Percentiles rank a stretch among this genome's conserved stretches.
phyloP scores from a whole-genome alignment of 2,113 vertebrate genomes.

The Lipophrys pholis region DNA sequence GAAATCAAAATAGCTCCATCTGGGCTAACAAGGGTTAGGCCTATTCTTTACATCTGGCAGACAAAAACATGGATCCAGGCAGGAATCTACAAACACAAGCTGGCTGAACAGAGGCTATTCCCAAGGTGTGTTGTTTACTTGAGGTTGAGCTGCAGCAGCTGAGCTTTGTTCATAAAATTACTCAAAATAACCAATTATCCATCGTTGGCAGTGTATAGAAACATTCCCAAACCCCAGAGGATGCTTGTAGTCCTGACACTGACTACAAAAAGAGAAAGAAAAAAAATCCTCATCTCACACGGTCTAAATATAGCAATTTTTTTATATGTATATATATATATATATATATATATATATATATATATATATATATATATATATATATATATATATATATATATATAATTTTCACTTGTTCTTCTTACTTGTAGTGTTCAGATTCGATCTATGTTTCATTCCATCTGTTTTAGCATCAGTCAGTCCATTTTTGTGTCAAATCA shows the following conservation, averaged over 20 bases:
- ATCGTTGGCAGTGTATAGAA: conserved; percentile 77
- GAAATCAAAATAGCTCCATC: conserved; percentile 65
- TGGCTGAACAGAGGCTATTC: conserved; percentile 74
- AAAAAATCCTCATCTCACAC: conserved; percentile 74
- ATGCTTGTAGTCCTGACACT: conserved; percentile 75
- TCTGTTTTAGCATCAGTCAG: conserved; percentile 58
- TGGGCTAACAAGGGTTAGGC: conserved; percentile 51
- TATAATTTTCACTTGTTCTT: conserved; percentile 47
- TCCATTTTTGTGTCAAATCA: conserved; percentile 53
- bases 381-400: too few species aligned
- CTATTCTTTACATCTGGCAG: conserved; percentile 68
- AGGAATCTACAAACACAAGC: conserved; percentile 64
- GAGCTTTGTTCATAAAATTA: conserved; percentile 83
- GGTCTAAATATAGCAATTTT: conserved; percentile 80
- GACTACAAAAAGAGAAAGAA: conserved; percentile 21
- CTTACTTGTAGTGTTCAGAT: conserved; percentile 45
- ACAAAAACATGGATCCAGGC: conserved; percentile 61
- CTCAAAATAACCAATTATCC: conserved; percentile 87
- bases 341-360: too few species aligned
- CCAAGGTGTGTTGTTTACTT: conserved; percentile 81
- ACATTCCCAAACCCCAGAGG: conserved; percentile 72
- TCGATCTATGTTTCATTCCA: conserved; percentile 41
- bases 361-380: too few species aligned
- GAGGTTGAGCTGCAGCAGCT: conserved; percentile 81
- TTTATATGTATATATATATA: too few species aligned